Evolutionary conservation across 2,113 vertebrate genomes (phyloP), one percentile per base, ranked within the genome.

Genomic region (Ahaetulla prasina): DNA sequence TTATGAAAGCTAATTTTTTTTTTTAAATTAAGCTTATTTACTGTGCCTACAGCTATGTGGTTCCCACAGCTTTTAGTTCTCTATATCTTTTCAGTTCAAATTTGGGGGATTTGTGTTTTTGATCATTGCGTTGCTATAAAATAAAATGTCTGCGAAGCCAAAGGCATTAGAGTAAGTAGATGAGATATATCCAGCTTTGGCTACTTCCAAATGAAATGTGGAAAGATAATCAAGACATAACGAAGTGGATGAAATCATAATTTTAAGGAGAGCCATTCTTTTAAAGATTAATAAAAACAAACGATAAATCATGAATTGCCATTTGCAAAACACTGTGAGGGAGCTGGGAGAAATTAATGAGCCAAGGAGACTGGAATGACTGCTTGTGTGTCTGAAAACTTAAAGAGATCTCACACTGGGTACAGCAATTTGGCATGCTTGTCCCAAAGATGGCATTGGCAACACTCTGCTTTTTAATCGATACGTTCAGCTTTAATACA

Each of bases 271-370:
- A 5, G 39, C 43, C 87, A 90, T 94, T 90, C 88, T 95, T 94
- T 92, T 93, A 96, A 93, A 85, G 43, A 93, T 90, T 93, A 96
- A 92, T 50, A 92, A 45, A 45, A 25, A 90, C 50, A 94, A 96
- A 90, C 23, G 27, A 90, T 92, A 92, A 22, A 92, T 94, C 84
- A 2, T 89, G 63, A 92, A 43, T 91, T 97, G 47, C 39, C 14
- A 45, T 85, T 88, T 95, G 68, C 49, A 89, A 95, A 96, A 92
- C 39, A 91, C 68, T 92, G 90, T 57, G 6, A 30, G 27, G 3
- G 23, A 92, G 93, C 49, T 95, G 74, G 52, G 93, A 95, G 89
- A 95, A 92, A 92, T 88, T 85, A 92, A 89, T 94, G 23, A 93
- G 30, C 91, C 93, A 92, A 92, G 52, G 18, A 87, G 91, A 90